These are phyloP conservation scores for Coboldia fuscipes DNA, from an alignment of 1,140 invertebrate genomes.

Conservation along the genomic window DNA sequence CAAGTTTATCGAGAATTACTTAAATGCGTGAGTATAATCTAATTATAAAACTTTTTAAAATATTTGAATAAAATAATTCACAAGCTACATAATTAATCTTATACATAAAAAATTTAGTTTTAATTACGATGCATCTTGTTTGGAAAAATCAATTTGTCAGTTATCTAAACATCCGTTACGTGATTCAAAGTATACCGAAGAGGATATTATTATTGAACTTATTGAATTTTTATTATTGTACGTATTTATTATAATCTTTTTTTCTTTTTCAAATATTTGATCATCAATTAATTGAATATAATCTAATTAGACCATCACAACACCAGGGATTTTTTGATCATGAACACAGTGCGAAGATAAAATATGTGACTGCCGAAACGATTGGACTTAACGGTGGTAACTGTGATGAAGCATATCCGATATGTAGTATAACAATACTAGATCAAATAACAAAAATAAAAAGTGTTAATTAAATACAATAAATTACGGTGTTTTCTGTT, in stretches of 20 bases:
- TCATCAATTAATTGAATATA: neutral
- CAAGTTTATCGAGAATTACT: slow-evolving; percentile 7
- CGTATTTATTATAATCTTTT: slow-evolving; percentile 9
- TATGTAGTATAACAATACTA: slow-evolving; percentile 12
- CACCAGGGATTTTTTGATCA: slow-evolving; percentile 12
- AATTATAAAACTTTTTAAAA: neutral
- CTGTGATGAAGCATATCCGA: slow-evolving; percentile 11
- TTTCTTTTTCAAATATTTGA: neutral
- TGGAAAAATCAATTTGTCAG: slow-evolving; percentile 15
- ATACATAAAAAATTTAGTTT: slow-evolving; percentile 6
- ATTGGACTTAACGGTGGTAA: slow-evolving; percentile 12
- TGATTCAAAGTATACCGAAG: slow-evolving; percentile 8
- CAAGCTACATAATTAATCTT: neutral
- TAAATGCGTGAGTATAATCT: slow-evolving; percentile 5
- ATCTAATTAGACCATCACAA: slow-evolving; percentile 11
- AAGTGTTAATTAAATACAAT: too few species aligned
- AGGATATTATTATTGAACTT: slow-evolving; percentile 10
- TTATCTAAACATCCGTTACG: slow-evolving; percentile 15
- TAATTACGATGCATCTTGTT: slow-evolving; percentile 14
- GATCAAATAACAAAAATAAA: slow-evolving; percentile 9
- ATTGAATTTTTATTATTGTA: slow-evolving; percentile 15
- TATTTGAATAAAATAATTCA: neutral
- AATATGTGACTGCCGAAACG: slow-evolving; percentile 15
- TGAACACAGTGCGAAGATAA: slow-evolving; percentile 10
- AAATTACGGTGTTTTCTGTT: too few species aligned